Conservation (phyloP, 2,797 vertebrate species). For the Ispidina lecontei region DNA sequence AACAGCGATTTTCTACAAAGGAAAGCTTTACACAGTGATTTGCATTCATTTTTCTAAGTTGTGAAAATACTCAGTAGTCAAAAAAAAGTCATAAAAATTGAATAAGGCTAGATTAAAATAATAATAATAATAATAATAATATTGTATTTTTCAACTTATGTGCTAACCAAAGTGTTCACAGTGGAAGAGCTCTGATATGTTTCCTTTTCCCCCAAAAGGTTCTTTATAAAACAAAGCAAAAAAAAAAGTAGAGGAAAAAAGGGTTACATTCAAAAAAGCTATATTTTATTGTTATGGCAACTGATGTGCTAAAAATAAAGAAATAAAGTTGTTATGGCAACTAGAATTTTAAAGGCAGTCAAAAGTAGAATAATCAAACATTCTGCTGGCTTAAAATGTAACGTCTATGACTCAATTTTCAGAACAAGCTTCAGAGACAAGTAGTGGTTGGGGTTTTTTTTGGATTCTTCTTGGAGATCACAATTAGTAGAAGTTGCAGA, state of each 20-base stretch:
- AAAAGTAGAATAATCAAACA: conserved; percentile 82
- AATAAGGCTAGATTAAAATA: not conserved
- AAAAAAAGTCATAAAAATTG: not conserved
- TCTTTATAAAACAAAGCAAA: conserved; percentile 49
- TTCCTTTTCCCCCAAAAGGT: not conserved
- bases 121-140: not conserved
- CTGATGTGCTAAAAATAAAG: conserved; percentile 81
- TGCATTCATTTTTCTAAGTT: not conserved
- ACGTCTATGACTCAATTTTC: conserved; percentile 79
- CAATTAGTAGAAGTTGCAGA: conserved; percentile 13
- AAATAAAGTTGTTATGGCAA: conserved; percentile 88
- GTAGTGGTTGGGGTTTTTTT: not conserved
- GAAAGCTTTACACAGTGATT: not conserved
- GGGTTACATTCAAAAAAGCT: conserved; percentile 71
- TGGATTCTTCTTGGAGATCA: conserved; percentile 17
- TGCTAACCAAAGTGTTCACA: conserved; percentile 45
- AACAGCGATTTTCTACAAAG: not conserved
- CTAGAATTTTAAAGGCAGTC: conserved; percentile 81
- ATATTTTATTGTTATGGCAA: conserved; percentile 84
- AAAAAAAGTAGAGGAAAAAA: conserved; percentile 39
- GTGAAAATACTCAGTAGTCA: not conserved
- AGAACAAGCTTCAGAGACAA: conserved; percentile 68
- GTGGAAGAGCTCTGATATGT: conserved; percentile 10
- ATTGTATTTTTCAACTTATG: not conserved
- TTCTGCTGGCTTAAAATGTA: conserved; percentile 79